phyloP scores from a whole-genome alignment of 2,888 invertebrate genomes.

The Leptinotarsa peninsularis region DNA sequence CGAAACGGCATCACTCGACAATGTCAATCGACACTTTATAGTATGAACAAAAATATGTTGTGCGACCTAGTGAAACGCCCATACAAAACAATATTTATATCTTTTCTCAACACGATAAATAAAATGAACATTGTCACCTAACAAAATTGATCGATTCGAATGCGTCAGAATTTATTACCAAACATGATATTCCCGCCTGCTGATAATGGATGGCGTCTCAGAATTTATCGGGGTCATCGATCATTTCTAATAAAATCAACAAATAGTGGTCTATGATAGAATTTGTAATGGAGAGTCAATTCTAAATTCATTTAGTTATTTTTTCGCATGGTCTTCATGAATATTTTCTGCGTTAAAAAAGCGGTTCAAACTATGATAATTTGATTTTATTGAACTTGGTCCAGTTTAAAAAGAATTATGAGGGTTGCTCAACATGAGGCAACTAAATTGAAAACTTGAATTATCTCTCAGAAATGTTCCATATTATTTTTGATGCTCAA shows the following conservation, averaged over 20 bases:
- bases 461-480: too few relatives aligned
- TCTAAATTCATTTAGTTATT: neutral
- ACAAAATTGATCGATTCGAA: constrained; percentile 60
- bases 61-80: neutral
- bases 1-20: too few relatives aligned
- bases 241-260: constrained; percentile 56
- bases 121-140: constrained; percentile 43
- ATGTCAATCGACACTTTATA: too few relatives aligned
- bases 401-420: too few relatives aligned
- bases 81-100: constrained; percentile 17
- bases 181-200: constrained; percentile 58
- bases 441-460: too few relatives aligned
- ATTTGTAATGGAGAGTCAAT: constrained; percentile 23
- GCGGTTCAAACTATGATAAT: too few relatives aligned
- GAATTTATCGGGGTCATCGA: constrained; percentile 59
- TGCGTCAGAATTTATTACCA: constrained; percentile 52
- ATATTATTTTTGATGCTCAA: too few relatives aligned
- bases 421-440: too few relatives aligned
- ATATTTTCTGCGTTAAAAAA: too few relatives aligned
- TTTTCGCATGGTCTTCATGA: too few relatives aligned
- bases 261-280: constrained; percentile 43
- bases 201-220: constrained; percentile 59
- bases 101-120: constrained; percentile 31
- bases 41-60: neutral
- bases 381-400: too few relatives aligned